phyloP scores from a whole-genome alignment of 1,140 invertebrate species.

The Magallana angulata region DNA sequence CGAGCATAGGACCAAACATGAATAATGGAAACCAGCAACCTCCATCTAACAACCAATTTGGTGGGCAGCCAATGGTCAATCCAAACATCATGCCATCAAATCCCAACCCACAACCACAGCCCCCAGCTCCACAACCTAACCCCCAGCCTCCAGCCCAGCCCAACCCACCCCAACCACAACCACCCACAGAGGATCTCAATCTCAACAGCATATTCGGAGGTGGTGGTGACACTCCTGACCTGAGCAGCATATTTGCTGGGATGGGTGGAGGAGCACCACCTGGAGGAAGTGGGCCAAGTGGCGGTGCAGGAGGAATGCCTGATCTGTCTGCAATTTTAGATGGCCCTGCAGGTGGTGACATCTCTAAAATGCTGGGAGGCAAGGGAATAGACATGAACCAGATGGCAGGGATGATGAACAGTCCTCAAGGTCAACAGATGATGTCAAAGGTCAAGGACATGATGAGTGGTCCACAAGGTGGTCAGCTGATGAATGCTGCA shows the following conservation, averaged over 20 bases:
- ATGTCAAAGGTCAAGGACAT: conserved; percentile 27
- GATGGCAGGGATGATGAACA: conserved; percentile 42
- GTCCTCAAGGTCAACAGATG: conserved; percentile 23
- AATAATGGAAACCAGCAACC: conserved; percentile 6
- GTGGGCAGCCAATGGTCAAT: neutral
- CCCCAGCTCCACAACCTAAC: conserved; percentile 33
- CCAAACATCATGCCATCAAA: neutral
- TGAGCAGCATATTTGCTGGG: conserved; percentile 9
- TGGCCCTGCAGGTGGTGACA: conserved; percentile 5
- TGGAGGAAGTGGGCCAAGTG: conserved; percentile 17
- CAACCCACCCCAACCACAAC: neutral
- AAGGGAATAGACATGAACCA: conserved; percentile 44
- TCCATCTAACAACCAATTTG: neutral
- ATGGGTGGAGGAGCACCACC: neutral
- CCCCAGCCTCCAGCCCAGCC: neutral
- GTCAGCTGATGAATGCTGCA: conserved; percentile 42
- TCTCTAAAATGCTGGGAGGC: conserved; percentile 39
- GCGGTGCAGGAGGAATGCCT: conserved; percentile 30
- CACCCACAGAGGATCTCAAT: conserved; percentile 10
- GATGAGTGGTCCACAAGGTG: conserved; percentile 46
- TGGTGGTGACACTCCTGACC: conserved; percentile 27
- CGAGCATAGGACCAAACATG: conserved; percentile 8
- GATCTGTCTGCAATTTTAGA: conserved; percentile 39
- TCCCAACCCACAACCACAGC: conserved; percentile 23
- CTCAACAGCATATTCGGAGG: conserved; percentile 39